Evolutionary conservation across 2,113 vertebrate species (phyloP).

Genomic region (Oplegnathus fasciatus): DNA sequence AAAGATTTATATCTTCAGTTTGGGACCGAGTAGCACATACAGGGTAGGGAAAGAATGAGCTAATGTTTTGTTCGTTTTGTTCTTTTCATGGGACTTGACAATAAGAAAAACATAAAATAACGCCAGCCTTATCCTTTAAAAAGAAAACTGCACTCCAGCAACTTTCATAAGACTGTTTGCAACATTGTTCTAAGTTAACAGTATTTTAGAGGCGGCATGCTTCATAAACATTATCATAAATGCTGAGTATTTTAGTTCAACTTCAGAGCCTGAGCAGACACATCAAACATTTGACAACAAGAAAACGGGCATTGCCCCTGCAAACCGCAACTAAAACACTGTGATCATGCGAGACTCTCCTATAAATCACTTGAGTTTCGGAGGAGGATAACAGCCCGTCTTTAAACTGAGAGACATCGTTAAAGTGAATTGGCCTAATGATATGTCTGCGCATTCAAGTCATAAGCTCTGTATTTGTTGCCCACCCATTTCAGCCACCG

Average conservation of each 20-base stretch:
- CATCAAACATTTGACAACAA: conserved; percentile 57
- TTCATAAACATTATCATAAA: conserved; percentile 26
- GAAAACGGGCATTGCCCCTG: conserved; percentile 54
- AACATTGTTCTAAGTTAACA: background rate
- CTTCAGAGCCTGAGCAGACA: conserved; percentile 31
- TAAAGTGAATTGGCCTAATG: conserved; percentile 77
- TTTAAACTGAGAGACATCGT: conserved; percentile 62
- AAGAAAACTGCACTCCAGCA: background rate
- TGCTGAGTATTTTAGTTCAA: conserved; percentile 27
- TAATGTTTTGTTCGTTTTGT: background rate
- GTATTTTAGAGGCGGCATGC: conserved; percentile 2
- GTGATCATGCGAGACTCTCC: conserved; percentile 63
- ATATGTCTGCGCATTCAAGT: conserved; percentile 69
- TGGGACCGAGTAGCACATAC: background rate
- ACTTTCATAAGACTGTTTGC: background rate
- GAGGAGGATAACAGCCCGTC: conserved; percentile 65
- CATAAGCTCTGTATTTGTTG: conserved; percentile 64
- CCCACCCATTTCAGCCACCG: conserved; percentile 60
- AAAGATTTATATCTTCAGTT: background rate
- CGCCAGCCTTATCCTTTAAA: background rate
- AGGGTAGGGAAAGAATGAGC: background rate
- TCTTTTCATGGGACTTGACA: background rate
- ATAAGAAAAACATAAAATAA: background rate
- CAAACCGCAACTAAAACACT: conserved; percentile 67
- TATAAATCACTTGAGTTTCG: conserved; percentile 66